Conservation (phyloP, 2,113 vertebrate genomes). For the Burhinus bistriatus region DNA sequence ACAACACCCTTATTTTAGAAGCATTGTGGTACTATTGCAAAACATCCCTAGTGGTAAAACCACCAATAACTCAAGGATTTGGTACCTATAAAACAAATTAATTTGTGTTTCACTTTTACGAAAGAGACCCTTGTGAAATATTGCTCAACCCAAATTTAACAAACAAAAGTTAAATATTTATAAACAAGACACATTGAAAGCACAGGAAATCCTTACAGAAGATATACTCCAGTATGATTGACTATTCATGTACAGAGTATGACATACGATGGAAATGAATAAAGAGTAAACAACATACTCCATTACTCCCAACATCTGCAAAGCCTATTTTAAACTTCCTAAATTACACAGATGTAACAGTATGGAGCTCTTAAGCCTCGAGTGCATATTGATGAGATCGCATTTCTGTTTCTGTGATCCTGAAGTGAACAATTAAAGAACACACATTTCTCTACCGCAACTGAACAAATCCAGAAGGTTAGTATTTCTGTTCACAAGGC, state of each 20-base stretch:
- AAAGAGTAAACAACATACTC: conserved; percentile 54
- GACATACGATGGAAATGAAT: background rate
- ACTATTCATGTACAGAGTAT: background rate
- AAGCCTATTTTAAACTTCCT: conserved; percentile 56
- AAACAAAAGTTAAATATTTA: conserved; percentile 73
- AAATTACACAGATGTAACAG: conserved; percentile 61
- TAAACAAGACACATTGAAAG: conserved; percentile 65
- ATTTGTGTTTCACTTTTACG: conserved; percentile 22
- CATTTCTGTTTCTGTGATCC: conserved; percentile 19
- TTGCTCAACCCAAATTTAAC: conserved; percentile 39
- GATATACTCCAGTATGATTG: background rate
- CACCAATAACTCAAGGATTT: conserved; percentile 36
- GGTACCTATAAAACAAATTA: conserved; percentile 31
- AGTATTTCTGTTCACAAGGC: background rate
- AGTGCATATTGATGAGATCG: conserved; percentile 14
- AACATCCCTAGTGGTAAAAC: background rate
- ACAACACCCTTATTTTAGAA: background rate
- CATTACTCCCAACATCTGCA: conserved; percentile 58
- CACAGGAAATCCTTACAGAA: conserved; percentile 9
- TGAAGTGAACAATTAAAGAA: conserved; percentile 48
- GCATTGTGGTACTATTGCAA: background rate
- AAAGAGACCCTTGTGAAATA: conserved; percentile 55
- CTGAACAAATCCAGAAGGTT: background rate
- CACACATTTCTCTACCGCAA: background rate
- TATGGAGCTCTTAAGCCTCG: conserved; percentile 31